A percentile compares a stretch with the other conserved stretches of the same genome.
phyloP scores from a whole-genome alignment of 2,888 invertebrate species.

The Lasioglossum malachurum region DNA sequence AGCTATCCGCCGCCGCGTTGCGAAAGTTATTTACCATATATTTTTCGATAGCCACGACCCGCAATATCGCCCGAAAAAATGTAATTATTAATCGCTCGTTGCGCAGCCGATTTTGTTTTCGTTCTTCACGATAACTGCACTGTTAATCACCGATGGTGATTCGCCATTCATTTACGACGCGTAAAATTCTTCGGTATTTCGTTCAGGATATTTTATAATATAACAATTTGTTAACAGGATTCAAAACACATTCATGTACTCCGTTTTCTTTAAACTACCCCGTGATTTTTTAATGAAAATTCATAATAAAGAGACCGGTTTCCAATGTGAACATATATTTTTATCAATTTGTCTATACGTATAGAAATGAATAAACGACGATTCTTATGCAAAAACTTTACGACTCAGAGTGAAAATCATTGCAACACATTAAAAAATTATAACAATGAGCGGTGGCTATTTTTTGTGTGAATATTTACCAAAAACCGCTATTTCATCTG shows the following conservation, averaged over 20 bases:
- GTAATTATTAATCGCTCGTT: neutral
- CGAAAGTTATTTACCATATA: slow-evolving; percentile 28
- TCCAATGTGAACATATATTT: too few species aligned
- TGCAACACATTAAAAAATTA: neutral
- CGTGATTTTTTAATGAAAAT: neutral
- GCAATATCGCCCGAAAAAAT: neutral
- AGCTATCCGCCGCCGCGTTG: neutral
- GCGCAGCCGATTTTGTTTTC: neutral
- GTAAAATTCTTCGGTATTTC: neutral
- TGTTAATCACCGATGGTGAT: neutral
- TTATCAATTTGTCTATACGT: too few species aligned
- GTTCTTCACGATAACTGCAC: neutral
- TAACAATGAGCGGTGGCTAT: neutral
- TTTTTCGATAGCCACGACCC: neutral
- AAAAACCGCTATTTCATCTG: neutral
- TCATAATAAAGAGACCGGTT: too few species aligned
- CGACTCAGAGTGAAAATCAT: too few species aligned
- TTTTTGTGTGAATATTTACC: neutral
- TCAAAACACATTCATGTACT: neutral
- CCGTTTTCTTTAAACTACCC: neutral
- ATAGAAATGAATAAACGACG: too few species aligned
- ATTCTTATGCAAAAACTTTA: too few species aligned
- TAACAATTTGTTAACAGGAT: neutral
- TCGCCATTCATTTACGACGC: neutral
- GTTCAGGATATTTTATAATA: neutral